Base-by-base conservation (phyloP, 2,113 vertebrate species). In the Eurystomus gularis region DNA sequence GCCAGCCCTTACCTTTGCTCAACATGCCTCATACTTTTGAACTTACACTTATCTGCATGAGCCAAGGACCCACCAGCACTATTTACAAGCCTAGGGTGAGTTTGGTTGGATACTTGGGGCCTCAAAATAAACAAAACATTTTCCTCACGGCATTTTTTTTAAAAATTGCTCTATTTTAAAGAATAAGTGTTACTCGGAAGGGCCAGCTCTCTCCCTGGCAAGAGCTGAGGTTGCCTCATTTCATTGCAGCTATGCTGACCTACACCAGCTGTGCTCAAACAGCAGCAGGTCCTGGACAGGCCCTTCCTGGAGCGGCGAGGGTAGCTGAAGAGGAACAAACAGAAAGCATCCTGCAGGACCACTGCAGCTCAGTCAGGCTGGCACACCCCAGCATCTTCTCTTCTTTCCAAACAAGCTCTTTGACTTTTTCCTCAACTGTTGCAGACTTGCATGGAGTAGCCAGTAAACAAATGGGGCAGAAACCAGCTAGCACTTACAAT, bases 381-480 rank as follows among this genome's bases (percentile, higher is more conserved):
- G 13, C 17, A 37, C 35, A 64, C 66, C 21, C 39, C 57, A 83
- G 70, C 69, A 69, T 33, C 44, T 60, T 54, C 58, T 55, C 29
- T 61, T 19, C 44, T 96, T 75, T 71, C 73, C 77, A 92, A 92
- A 86, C 8, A 69, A 91, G 31, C n/a, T 51, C 40, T 71, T 86
- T 51, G 37, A 81, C 19, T 48, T 71, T 89, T 71, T 81, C 55
- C 20, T 77, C 51, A n/a, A 4, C 40, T 51, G 29, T 60, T 54
- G 37, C 73, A 93, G 76, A 52, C 20, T 86, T 83, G 24, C 88
- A 52, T n/a, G 29, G 88, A 83, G 77, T 17, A 90, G 89, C 81
- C 64, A 94, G 80, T 54, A 94, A 97, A 95, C 55, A 89, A 92
- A 84, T 2, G 11, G 65, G 46, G 72, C 65, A 85, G 79, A 69